phyloP scores from a whole-genome alignment of 2,888 invertebrate species.

The Strigamia maritima region DNA sequence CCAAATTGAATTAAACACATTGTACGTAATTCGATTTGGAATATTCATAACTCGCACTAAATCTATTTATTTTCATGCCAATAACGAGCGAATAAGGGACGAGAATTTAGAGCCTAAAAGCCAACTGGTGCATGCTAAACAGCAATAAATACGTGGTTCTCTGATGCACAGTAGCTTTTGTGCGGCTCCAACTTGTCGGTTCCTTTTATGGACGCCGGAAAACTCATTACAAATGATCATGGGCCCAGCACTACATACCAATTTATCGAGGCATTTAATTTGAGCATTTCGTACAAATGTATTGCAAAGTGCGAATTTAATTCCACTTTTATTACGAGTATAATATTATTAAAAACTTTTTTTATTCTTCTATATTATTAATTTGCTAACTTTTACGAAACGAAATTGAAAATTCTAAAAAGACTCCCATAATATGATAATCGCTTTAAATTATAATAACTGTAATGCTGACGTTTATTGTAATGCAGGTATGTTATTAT shows the following conservation, averaged over 20 bases:
- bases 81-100: not conserved
- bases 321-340: not conserved
- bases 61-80: conserved; percentile 1
- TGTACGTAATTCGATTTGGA: not conserved
- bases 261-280: conserved; percentile 24
- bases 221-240: conserved; percentile 25
- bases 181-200: conserved; percentile 26
- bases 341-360: conserved; percentile 2
- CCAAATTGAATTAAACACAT: not conserved
- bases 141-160: conserved; percentile 27
- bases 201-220: not conserved
- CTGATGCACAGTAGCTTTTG: conserved; percentile 1
- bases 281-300: not conserved
- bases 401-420: not conserved
- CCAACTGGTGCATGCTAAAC: conserved; percentile 20
- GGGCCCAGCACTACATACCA: conserved; percentile 11
- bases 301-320: conserved; percentile 9
- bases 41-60: not conserved
- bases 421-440: not conserved
- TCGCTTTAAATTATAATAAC: not conserved
- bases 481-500: conserved; percentile 6
- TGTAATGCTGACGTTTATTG: conserved; percentile 1
- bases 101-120: not conserved
- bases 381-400: not conserved
- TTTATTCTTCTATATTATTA: not conserved